These are phyloP conservation scores for Palythoa heliodiscus DNA, from an alignment of 92 coral and sea anemone genomes.

Conservation along the genomic window DNA sequence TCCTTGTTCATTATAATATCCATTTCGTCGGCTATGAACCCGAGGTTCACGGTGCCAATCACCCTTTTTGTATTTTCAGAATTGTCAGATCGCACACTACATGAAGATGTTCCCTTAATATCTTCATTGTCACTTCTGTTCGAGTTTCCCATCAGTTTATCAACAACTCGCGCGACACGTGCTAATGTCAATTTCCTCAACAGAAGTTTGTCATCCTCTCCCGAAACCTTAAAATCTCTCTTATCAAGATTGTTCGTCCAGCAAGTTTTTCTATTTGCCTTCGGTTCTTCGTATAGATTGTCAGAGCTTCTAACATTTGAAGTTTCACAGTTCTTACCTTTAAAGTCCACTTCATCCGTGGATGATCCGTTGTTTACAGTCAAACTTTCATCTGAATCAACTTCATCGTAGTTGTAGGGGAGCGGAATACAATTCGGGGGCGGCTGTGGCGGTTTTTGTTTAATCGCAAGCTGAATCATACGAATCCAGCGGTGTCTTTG, in stretches of 20 bases:
- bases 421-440: constrained; percentile 42
- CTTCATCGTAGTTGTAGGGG: constrained; percentile 36
- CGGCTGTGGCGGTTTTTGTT: constrained; percentile 53
- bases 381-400: constrained; percentile 6
- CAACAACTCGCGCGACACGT: constrained; percentile 35
- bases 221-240: neutral
- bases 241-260: constrained; percentile 10
- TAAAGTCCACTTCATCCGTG: constrained; percentile 6
- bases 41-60: constrained; percentile 53
- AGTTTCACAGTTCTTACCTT: neutral
- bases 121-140: constrained; percentile 5
- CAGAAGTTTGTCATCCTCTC: neutral
- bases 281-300: too few species aligned
- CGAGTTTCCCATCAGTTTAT: neutral
- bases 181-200: constrained; percentile 6
- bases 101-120: neutral
- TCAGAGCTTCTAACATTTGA: neutral
- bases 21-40: constrained; percentile 68
- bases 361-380: neutral
- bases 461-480: constrained; percentile 68
- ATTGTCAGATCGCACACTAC: neutral
- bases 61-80: neutral
- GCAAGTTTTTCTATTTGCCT: neutral
- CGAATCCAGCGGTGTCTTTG: constrained; percentile 94
- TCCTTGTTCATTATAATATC: constrained; percentile 12